Evolutionary conservation across 2,797 vertebrate species (phyloP), one percentile per base, ranked within the genome.

Genomic region (Sparidentex hasta): DNA sequence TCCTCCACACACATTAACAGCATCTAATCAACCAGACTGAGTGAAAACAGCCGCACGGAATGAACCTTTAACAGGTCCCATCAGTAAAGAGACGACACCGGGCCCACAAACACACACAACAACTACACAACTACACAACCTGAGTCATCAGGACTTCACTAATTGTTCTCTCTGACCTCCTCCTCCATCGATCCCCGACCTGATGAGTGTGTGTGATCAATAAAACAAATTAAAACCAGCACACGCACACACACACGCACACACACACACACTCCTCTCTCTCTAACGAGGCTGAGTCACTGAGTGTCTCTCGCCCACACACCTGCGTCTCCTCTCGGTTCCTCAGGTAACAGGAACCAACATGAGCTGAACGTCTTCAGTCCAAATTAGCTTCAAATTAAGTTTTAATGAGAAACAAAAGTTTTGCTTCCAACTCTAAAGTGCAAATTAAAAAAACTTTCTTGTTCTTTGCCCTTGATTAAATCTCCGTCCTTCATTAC

Each of bases 81-180:
- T 23, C 3, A 2, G 12, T 20, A 25, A 33, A 56, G 59, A 64
- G 46, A 21, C 4, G 5, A 44, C 55, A 56, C 1, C 2, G 20
- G 56, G 20, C 46, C n/a, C 25, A n/a, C 12, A n/a, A 52, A 67
- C 65, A 50, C 51, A 56, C 65, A 59, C 41, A 0, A 50, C 70
- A 61, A 25, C 27, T 3, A 27, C 27, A 3, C 46, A 20, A 23
- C 16, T 44, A 48, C 77, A 74, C 38, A 72, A 17, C 67, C 87
- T 71, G 83, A 90, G 87, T 87, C 85, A 85, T 83, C 86, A 78
- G 23, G 55, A 75, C 29, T 17, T 16, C 47, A 7, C 78, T 80
- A 78, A 89, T 82, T 85, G 77, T 76, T 78, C 78, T 44, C 33
- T 41, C 21, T 65, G 65, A 67, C 80, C 83, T 86, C 82, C 80